These are phyloP conservation scores for Podarcis raffonei DNA, from an alignment of 2,113 vertebrate genomes.

Conservation along the genomic window DNA sequence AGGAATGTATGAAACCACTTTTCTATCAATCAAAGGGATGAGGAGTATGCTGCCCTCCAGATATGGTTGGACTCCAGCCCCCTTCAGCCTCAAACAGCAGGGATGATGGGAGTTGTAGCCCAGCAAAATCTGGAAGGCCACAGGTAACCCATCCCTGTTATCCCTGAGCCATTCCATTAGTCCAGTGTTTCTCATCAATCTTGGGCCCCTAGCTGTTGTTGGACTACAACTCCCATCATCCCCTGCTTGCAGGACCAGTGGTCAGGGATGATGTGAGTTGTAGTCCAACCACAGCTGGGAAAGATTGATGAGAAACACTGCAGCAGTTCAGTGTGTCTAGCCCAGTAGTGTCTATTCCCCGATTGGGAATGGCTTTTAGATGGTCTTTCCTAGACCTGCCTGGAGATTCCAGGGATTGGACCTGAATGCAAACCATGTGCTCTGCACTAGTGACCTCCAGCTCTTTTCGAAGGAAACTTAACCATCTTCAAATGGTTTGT, in stretches of 20 bases:
- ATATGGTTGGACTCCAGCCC: not conserved
- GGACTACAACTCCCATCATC: too few species aligned
- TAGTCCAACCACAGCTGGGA: too few species aligned
- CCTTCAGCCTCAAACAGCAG: not conserved
- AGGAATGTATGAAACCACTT: not conserved
- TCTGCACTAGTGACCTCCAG: not conserved
- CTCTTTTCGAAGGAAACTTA: not conserved
- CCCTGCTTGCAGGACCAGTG: too few species aligned
- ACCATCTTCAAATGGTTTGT: not conserved
- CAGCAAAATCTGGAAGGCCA: too few species aligned
- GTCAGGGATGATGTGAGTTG: too few species aligned
- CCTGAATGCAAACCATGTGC: not conserved
- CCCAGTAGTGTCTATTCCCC: not conserved
- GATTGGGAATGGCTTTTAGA: not conserved
- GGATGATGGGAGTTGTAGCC: not conserved
- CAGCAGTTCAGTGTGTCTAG: too few species aligned
- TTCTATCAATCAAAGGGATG: not conserved
- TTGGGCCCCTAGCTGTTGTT: too few species aligned
- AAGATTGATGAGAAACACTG: too few species aligned
- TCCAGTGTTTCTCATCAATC: too few species aligned
- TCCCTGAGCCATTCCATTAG: too few species aligned
- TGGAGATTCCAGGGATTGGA: not conserved
- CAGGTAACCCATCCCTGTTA: not conserved
- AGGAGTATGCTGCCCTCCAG: not conserved
- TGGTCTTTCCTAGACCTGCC: not conserved